Percentiles rank a stretch among this genome's conserved stretches.
Conservation (phyloP, 2,888 invertebrate genomes). For the Eupithecia vulgata region DNA sequence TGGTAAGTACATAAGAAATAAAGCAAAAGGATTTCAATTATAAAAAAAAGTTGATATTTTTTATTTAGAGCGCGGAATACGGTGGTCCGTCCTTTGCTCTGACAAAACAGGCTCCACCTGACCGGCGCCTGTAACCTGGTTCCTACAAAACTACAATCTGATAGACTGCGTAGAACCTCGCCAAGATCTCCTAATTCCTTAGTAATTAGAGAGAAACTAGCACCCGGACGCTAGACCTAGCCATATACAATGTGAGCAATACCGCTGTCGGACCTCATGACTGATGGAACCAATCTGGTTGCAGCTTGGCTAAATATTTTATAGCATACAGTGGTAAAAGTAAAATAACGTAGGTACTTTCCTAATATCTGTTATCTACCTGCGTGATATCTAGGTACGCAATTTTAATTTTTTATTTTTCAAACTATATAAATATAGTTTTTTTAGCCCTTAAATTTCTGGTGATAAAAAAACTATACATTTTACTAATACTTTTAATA, state of each 20-base stretch:
- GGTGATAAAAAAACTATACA: too few species aligned
- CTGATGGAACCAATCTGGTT: slow-evolving; percentile 46
- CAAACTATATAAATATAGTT: too few species aligned
- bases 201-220: slow-evolving; percentile 74
- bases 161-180: slow-evolving; percentile 43
- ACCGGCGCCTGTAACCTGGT: slow-evolving; percentile 2
- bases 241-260: slow-evolving; percentile 48
- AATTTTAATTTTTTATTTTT: too few species aligned
- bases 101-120: neutral
- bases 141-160: slow-evolving; percentile 16
- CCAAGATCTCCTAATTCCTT: slow-evolving; percentile 71
- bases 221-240: slow-evolving; percentile 51
- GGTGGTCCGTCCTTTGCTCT: neutral
- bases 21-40: too few species aligned
- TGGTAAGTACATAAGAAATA: too few species aligned
- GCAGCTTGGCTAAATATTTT: neutral
- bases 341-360: too few species aligned
- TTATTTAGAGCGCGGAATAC: neutral
- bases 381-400: too few species aligned
- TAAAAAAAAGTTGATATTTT: neutral
- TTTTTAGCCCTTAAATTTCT: too few species aligned
- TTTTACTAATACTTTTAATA: too few species aligned
- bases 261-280: slow-evolving; percentile 54
- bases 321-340: neutral
- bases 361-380: too few species aligned